Evolutionary conservation across 2,797 vertebrate species (phyloP).

Genomic region (Phoxinus dragarum): DNA sequence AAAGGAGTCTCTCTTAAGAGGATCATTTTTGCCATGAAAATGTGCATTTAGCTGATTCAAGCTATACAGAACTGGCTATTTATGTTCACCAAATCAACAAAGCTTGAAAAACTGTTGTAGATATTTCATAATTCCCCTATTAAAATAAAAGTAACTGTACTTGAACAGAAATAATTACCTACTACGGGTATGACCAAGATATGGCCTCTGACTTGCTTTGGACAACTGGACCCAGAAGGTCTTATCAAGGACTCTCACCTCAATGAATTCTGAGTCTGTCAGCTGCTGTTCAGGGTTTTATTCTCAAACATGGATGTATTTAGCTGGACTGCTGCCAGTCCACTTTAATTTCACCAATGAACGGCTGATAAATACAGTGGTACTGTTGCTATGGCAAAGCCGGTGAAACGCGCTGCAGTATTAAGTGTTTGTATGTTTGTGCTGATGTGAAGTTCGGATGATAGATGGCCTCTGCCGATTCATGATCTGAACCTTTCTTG

Average conservation of each 20-base stretch:
- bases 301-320: not conserved
- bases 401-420: conserved; percentile 1
- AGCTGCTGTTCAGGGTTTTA: not conserved
- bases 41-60: not conserved
- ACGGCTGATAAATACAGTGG: conserved; percentile 18
- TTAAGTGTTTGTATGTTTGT: conserved; percentile 5
- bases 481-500: conserved; percentile 35
- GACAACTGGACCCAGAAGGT: not conserved
- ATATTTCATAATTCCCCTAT: not conserved
- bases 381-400: conserved; percentile 33
- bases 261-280: too few species aligned
- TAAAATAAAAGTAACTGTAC: not conserved
- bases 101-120: not conserved
- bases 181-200: not conserved
- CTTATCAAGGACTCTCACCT: not conserved
- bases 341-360: conserved; percentile 30
- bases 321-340: conserved; percentile 26
- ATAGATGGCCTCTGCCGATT: conserved; percentile 42
- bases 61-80: not conserved
- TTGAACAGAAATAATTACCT: not conserved
- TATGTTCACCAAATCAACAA: not conserved
- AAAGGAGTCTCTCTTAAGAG: not conserved
- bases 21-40: not conserved
- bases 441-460: conserved; percentile 22
- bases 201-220: not conserved